These are phyloP conservation scores for Toxostoma redivivum DNA, from an alignment of 2,113 vertebrate genomes.

Conservation along the genomic window DNA sequence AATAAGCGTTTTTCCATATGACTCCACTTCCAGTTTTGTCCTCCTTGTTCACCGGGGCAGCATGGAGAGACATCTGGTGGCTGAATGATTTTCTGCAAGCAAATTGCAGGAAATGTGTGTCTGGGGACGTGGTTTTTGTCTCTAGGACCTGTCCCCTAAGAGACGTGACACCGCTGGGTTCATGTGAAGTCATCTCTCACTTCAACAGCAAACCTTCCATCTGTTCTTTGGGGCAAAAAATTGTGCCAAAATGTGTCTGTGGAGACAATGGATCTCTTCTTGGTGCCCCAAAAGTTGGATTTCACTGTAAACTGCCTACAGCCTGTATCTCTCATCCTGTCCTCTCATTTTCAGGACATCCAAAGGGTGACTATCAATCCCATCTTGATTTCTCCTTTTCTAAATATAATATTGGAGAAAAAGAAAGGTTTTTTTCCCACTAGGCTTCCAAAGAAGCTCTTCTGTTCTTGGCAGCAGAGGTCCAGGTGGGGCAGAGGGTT, in stretches of 20 bases:
- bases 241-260: not conserved
- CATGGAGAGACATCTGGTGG: constrained; percentile 47
- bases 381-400: not conserved
- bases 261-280: not conserved
- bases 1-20: not conserved
- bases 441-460: not conserved
- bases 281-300: not conserved
- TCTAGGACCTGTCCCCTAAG: rapidly evolving
- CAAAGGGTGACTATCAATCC: not conserved
- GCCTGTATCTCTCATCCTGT: not conserved
- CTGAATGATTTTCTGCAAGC: constrained; percentile 18
- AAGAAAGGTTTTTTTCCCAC: not conserved
- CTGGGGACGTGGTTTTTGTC: not conserved
- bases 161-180: rapidly evolving
- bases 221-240: not conserved
- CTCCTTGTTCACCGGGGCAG: not conserved
- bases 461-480: not conserved
- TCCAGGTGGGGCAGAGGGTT: not conserved
- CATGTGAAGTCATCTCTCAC: not conserved
- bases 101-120: not conserved
- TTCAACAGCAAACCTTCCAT: not conserved
- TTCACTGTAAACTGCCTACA: not conserved
- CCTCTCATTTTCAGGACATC: not conserved
- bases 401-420: not conserved
- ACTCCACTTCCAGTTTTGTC: not conserved